Base-by-base conservation (phyloP, 2,888 invertebrate genomes). In the Horisme vitalbata region DNA sequence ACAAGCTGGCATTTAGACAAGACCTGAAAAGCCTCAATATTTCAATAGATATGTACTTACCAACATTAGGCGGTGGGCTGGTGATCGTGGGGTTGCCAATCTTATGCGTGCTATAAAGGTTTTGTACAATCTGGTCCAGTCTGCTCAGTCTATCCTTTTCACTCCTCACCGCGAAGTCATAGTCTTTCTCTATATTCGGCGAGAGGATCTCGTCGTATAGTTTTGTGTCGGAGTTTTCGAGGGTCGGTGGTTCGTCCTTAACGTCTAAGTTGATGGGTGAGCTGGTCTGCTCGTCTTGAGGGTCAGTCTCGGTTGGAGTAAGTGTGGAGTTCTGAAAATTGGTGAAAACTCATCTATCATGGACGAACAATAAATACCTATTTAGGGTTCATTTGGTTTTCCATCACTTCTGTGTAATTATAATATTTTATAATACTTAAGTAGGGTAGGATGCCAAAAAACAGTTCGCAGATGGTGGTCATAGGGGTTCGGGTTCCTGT, bases 91-190 rank as follows among this genome's bases (percentile, higher is more conserved):
- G 78, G 38, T 65, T 82, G 0, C 82, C 80, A 57, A 86, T 80
- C 58, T 83, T 82, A 51, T 86, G 88, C 6, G 84, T 84, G 41
- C 83, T 88, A 26, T 88, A 88, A 52, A 89, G 54, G 52, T 88
- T 89, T 67, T 88, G 84, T 0, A 89, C 88, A 4, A 89, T 89
- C 56, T 87, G 87, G 30, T 89, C 89, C 37, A 89, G 50, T 59
- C 86, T 89, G 52, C 88, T 89, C 14, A 89, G 61, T 71, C 84
- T 78, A 28, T 88, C 86, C 50, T 78, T 84, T 45, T 85, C 84
- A 39, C 53, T 76, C 41, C 66, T 74, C 5, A 46, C 56, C 15
- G 71, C 55, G 15, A 65, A 68, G 30, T 78, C 73, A 7, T 59
- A 28, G 44, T 55, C 54, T 64, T 71, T 64, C 61, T 81, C 43